Base-by-base conservation (phyloP, 2,797 vertebrate genomes). In the Gallinago nigripennis region DNA sequence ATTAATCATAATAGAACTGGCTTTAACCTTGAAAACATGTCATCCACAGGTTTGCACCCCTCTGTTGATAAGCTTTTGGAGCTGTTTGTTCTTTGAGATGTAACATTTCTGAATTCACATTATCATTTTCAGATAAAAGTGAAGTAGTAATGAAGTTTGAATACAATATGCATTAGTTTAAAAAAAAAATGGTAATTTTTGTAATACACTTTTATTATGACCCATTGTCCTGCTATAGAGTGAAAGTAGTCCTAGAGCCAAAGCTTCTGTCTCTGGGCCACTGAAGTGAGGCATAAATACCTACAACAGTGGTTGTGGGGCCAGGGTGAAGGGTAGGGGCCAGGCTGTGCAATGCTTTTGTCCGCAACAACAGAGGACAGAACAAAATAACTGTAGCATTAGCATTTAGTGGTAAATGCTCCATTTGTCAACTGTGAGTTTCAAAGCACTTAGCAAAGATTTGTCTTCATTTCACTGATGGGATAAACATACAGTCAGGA, bases 201-300 rank as follows among this genome's bases (percentile, higher is more conserved):
- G 7, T 71, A 37, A 53, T 30, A 9, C 17, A 2, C 15, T 31
- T 39, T 39, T 31, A 8, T 43, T n/a, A 12, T 39, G 27, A 69
- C 17, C 37, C 7, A 2, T 33, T 57, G 66, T 4, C 9, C n/a
- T 87, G 58, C 71, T 45, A 12, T 1, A 31, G 13, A 1, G 10
- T 23, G 33, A 43, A 53, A 21, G 3, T 16, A 20, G 10, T 5
- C 53, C 61, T 18, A 28, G 48, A 63, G 70, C 31, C 69, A 58
- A 41, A 54, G 6, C 7, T 33, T 45, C 7, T 12, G 24, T 11
- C 28, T 21, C 16, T 43, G 53, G 39, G 50, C 11, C 37, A 3
- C 37, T n/a, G 12, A 3, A 8, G 41, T 4, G 4, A 30, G 31
- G 20, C 3, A 0, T 37, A 45, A 64, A n/a, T 16, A 31, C 3